Percentiles rank a stretch among this genome's conserved stretches.
These are phyloP conservation scores for Ochlodes sylvanus DNA, from an alignment of 2,888 invertebrate genomes.

Conservation along the genomic window DNA sequence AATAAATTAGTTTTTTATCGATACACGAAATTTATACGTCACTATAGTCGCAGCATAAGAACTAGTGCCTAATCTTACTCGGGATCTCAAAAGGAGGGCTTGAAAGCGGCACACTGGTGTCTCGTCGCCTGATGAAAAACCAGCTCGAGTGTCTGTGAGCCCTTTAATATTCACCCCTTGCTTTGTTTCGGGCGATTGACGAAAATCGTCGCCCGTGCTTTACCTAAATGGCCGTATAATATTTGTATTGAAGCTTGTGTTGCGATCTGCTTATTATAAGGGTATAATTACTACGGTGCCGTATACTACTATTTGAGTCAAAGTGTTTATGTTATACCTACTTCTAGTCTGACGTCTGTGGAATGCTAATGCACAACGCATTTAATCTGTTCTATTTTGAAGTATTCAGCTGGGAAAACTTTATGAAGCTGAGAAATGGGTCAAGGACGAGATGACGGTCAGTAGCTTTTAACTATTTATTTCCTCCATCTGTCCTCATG, in stretches of 20 bases:
- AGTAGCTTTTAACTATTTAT: too few relatives aligned
- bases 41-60: conserved; percentile 67
- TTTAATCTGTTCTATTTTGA: too few relatives aligned
- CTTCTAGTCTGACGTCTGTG: too few relatives aligned
- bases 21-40: conserved; percentile 45
- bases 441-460: too few relatives aligned
- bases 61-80: conserved; percentile 82
- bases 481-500: too few relatives aligned
- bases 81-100: conserved; percentile 80
- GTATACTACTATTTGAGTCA: too few relatives aligned
- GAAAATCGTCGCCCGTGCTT: conserved; percentile 66
- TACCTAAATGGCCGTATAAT: conserved; percentile 1
- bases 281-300: too few relatives aligned
- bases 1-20: conserved; percentile 1
- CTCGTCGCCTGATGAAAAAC: conserved; percentile 79
- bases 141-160: conserved; percentile 71
- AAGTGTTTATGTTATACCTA: too few relatives aligned
- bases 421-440: too few relatives aligned
- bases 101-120: conserved; percentile 74
- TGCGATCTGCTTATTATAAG: not conserved
- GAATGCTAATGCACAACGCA: too few relatives aligned
- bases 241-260: conserved; percentile 6
- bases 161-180: conserved; percentile 79
- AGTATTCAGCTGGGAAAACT: too few relatives aligned
- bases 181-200: conserved; percentile 80